These are phyloP conservation scores for Tamandua tetradactyla DNA, from an alignment of 2,797 vertebrate species.

Conservation along the genomic window DNA sequence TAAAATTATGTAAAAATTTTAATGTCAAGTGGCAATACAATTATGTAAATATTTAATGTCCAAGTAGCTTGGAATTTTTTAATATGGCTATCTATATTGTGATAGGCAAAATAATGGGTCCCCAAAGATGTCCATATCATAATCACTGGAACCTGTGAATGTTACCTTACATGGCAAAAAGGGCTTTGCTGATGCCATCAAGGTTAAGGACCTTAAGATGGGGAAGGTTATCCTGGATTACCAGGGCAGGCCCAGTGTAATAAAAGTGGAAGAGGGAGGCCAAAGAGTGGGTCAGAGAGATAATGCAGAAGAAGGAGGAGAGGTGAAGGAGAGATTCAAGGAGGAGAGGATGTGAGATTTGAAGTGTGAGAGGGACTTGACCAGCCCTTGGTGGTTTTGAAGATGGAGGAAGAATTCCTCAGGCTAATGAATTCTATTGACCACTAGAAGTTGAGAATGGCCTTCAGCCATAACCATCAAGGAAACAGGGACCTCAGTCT, in stretches of 20 bases:
- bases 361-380: not conserved
- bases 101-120: not conserved
- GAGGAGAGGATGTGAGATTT: too few species aligned
- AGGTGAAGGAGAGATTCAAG: too few species aligned
- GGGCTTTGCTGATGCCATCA: not conserved
- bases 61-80: not conserved
- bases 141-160: not conserved
- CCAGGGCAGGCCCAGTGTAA: not conserved
- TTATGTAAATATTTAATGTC: conserved; percentile 28
- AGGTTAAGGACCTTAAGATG: not conserved
- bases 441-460: not conserved
- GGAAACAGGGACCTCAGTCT: not conserved
- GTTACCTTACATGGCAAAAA: not conserved
- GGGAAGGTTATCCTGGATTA: not conserved
- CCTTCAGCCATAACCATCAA: not conserved
- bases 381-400: not conserved
- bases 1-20: conserved; percentile 32
- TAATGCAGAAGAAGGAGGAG: not conserved
- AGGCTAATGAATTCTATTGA: not conserved
- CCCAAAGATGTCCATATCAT: not conserved
- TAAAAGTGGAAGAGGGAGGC: not conserved
- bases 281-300: not conserved
- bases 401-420: not conserved
- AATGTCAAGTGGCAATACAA: not conserved
- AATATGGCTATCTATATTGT: not conserved